These are phyloP conservation scores for Exocentrus adspersus DNA, from an alignment of 2,888 invertebrate genomes.

Conservation along the genomic window DNA sequence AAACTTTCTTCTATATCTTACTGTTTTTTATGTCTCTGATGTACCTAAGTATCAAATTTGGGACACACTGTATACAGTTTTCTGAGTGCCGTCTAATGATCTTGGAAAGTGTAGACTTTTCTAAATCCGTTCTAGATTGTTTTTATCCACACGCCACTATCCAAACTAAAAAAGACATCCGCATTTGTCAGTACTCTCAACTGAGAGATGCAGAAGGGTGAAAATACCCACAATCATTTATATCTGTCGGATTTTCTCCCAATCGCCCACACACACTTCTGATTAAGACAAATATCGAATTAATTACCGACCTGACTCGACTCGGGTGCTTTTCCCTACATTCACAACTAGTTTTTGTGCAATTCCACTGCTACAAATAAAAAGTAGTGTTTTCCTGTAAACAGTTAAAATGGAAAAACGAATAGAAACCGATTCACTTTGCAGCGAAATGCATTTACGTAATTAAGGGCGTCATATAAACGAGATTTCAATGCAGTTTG, in stretches of 20 bases:
- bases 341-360: no score
- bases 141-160: conserved; percentile 12
- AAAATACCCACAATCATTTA: conserved; percentile 44
- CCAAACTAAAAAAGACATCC: conserved; percentile 21
- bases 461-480: neutral
- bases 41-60: no score
- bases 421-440: no score
- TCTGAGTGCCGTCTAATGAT: neutral
- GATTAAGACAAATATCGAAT: conserved; percentile 25
- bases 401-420: neutral
- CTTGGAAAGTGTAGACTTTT: neutral
- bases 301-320: conserved; percentile 13
- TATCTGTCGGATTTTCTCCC: conserved; percentile 33
- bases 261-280: conserved; percentile 17
- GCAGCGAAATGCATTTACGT: neutral
- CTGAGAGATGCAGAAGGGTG: conserved; percentile 22
- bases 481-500: neutral
- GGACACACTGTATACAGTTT: no score
- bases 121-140: conserved; percentile 9
- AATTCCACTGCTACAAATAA: no score
- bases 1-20: no score
- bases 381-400: no score
- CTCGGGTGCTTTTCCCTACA: no score
- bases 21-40: no score
- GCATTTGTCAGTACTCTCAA: conserved; percentile 24